Evolutionary conservation across 2,113 vertebrate genomes (phyloP), one percentile per base, ranked within the genome.

Genomic region (Microtus pennsylvanicus): DNA sequence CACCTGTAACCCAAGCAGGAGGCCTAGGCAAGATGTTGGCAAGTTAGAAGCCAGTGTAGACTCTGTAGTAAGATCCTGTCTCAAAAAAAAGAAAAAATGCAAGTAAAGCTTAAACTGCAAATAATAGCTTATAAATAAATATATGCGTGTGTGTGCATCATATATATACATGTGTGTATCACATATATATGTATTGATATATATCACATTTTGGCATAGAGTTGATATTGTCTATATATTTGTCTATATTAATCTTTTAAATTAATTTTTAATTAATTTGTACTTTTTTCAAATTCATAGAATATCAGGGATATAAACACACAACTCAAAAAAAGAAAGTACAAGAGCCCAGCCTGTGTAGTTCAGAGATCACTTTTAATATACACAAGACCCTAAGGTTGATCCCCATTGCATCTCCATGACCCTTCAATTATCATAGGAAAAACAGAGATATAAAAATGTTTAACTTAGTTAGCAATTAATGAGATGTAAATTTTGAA

Each of bases 381-480:
- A 61, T 61, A 19, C 1, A 26, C 6, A 42, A 33, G 24, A 24
- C 22, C 61, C 89, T 78, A 26, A 17, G 21, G 16, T 17, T 6
- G 5, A 65, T n/a, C 14, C 67, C 67, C 33, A 70, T 70, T 35
- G 67, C 67, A 70, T 7, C 67, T 35, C 42, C 11, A 87, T 16
- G 38, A 50, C 45, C 5, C 75, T 19, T 13, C n/a, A 78, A 70
- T 61, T 85, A 33, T 81, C 47, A 92, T 76, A 89, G 61, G 26
- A 89, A 65, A 7, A 77, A 72, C 70, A 61, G 33, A 91, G 17
- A 76, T 55, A 76, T 61, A 42, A 96, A 94, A 89, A 91, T 78
- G 21, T 76, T 47, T 58, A 94, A 24, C 28, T 50, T 94, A 92
- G 69, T 30, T 81, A 91, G 50, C 65, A 89, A 85, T 88, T 33